phyloP scores from a whole-genome alignment of 2,797 vertebrate species.

The Brachyrhaphis roseni region DNA sequence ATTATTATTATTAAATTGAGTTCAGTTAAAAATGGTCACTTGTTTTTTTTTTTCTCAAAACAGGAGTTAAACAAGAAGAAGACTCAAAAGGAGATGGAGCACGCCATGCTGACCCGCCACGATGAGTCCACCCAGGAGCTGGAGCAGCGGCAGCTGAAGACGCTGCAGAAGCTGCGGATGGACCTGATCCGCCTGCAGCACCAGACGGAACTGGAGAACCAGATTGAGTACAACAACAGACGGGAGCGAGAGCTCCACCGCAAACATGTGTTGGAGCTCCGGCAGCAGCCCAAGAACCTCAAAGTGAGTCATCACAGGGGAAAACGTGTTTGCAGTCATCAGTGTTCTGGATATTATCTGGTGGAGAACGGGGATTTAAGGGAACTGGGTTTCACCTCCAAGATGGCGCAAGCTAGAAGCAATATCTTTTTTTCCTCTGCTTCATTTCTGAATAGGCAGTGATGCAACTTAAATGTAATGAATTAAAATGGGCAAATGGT shows the following conservation, averaged over 20 bases:
- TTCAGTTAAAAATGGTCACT: not conserved
- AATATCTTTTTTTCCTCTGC: conserved; percentile 34
- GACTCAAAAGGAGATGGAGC: conserved; percentile 99
- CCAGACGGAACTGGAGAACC: conserved; percentile 99
- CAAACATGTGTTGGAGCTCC: conserved; percentile 98
- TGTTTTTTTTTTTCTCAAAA: not conserved
- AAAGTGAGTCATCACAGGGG: conserved; percentile 78
- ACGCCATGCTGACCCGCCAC: conserved; percentile 97
- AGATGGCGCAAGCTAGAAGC: conserved; percentile 57
- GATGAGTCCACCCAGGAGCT: conserved; percentile 98
- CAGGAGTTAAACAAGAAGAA: conserved; percentile 98
- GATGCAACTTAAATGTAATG: conserved; percentile 70
- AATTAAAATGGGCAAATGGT: conserved; percentile 35
- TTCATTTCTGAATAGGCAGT: conserved; percentile 47
- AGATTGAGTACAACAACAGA: conserved; percentile 99
- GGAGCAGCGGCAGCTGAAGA: conserved; percentile 95
- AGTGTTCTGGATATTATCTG: not conserved
- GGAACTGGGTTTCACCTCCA: conserved; percentile 17
- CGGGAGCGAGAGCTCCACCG: conserved; percentile 97
- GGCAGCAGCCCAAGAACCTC: conserved; percentile 98
- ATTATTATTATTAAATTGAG: not conserved
- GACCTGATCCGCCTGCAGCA: conserved; percentile 99
- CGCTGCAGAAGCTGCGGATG: conserved; percentile 96
- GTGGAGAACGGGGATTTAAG: not conserved
- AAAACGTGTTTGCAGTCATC: not conserved